These are phyloP conservation scores for Python bivittatus DNA, from an alignment of 2,113 vertebrate species.

Conservation along the genomic window DNA sequence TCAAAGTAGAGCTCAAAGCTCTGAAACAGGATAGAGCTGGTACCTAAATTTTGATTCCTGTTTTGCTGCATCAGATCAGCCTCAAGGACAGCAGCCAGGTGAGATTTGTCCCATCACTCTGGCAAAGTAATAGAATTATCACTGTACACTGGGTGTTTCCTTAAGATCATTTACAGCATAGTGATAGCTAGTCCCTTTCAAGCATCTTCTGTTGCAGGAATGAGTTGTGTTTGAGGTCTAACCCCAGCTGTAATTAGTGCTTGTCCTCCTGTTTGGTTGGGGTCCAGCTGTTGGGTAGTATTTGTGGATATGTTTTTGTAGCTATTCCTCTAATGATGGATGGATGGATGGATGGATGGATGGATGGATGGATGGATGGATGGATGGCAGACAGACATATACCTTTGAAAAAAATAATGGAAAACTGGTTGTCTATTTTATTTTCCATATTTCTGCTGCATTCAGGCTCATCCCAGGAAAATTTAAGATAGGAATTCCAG, in stretches of 20 bases:
- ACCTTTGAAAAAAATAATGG: not conserved
- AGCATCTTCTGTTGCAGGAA: too few relatives aligned
- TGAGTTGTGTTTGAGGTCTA: not conserved
- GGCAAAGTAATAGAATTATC: not conserved
- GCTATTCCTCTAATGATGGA: too few relatives aligned
- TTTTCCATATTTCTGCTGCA: not conserved
- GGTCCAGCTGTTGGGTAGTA: not conserved
- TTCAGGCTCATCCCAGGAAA: not conserved
- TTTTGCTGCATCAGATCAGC: not conserved
- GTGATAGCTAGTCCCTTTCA: not conserved
- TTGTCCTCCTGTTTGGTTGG: not conserved
- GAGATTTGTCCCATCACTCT: too few relatives aligned
- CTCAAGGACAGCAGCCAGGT: not conserved
- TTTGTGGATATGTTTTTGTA: not conserved
- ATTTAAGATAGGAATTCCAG: not conserved
- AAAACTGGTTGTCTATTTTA: not conserved
- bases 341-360: too few relatives aligned
- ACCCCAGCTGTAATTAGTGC: not conserved
- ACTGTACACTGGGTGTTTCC: not conserved
- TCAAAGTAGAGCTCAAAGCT: not conserved
- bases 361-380: too few relatives aligned
- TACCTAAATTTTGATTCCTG: too few relatives aligned
- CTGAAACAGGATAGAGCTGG: not conserved
- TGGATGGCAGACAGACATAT: not conserved
- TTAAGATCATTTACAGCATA: not conserved